Base-by-base conservation (phyloP, 2,888 invertebrate genomes). In the Synanthedon vespiformis region DNA sequence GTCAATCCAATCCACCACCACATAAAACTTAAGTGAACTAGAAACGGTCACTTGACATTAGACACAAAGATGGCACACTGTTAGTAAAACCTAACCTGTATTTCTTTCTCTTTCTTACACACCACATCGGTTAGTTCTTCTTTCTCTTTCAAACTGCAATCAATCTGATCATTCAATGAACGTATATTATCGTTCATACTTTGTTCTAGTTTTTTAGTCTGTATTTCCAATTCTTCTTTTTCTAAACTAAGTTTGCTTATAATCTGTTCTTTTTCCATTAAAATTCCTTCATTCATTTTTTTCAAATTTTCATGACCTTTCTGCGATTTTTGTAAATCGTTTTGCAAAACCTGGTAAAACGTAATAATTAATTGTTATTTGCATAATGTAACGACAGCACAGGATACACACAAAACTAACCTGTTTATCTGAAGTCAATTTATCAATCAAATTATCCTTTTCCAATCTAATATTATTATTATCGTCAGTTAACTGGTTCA, bases 21-120 rank as follows among this genome's bases (percentile, higher is more conserved):
- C 44, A 12, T 13, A 14, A 13, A 44, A 44, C n/a, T 8, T 13
- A 3, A 44, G n/a, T n/a, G 44, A 13, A 8, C 13, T 13, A 6
- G 4, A 44, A 13, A 44, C n/a, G 14, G 44, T 1, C 44, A 44
- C 44, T 14, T 44, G 14, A 44, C 1, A 44, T n/a, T 52, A 58
- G 54, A 60, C 55, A 61, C 58, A 67, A 57, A 34, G 56, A 55
- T 56, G 56, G 63, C 65, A 59, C 67, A 66, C 61, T 61, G 55
- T 60, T 59, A 63, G 60, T 16, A 14, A 16, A 34, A 34, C 71
- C 83, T 76, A 72, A 86, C 85, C 85, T 86, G 77, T 57, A 61
- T 70, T 53, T 77, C 74, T 57, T 58, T 72, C 53, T 78, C 72
- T 72, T 63, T 81, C 52, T 74, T 70, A 54, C 61, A 57, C 50